A percentile compares a stretch with the other conserved stretches of the same genome.
phyloP scores from a whole-genome alignment of 2,113 vertebrate genomes.

The Neodon shergylaensis region DNA sequence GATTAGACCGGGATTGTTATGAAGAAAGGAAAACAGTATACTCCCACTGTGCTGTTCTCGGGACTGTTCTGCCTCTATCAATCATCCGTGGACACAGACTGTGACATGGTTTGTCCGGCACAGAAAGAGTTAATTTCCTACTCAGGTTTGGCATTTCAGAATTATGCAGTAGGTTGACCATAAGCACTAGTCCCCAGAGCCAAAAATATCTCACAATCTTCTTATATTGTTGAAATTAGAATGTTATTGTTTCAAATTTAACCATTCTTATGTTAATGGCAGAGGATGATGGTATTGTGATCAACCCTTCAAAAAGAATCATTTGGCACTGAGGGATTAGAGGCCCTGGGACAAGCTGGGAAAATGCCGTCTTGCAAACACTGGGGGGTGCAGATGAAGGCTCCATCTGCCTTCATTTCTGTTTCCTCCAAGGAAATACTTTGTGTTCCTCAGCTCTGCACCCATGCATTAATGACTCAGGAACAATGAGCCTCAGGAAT shows the following conservation, averaged over 20 bases:
- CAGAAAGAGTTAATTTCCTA: slow-evolving; percentile 57
- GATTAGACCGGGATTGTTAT: background rate
- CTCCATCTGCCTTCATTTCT: background rate
- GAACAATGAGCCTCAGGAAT: background rate
- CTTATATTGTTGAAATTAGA: slow-evolving; percentile 68
- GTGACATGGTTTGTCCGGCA: background rate
- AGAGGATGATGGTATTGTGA: slow-evolving; percentile 53
- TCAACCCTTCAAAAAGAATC: slow-evolving; percentile 39
- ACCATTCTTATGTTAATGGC: slow-evolving; percentile 66
- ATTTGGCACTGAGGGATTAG: slow-evolving; percentile 50
- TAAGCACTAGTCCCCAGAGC: background rate
- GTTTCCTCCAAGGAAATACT: slow-evolving; percentile 44
- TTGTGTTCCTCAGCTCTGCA: slow-evolving; percentile 47
- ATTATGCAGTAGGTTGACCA: background rate
- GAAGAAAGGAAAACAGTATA: background rate
- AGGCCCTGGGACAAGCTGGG: background rate
- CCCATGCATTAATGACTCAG: slow-evolving; percentile 1
- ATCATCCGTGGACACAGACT: background rate
- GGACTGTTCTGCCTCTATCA: background rate
- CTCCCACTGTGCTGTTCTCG: no score
- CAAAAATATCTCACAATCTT: slow-evolving; percentile 65
- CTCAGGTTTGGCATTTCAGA: background rate
- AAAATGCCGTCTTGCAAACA: slow-evolving; percentile 46
- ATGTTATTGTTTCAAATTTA: slow-evolving; percentile 68
- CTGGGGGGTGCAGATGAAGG: slow-evolving; percentile 28